Percentiles rank a stretch among this genome's conserved stretches.
These are phyloP conservation scores for Rhombomys opimus DNA, from an alignment of 2,113 vertebrate genomes.

Conservation along the genomic window DNA sequence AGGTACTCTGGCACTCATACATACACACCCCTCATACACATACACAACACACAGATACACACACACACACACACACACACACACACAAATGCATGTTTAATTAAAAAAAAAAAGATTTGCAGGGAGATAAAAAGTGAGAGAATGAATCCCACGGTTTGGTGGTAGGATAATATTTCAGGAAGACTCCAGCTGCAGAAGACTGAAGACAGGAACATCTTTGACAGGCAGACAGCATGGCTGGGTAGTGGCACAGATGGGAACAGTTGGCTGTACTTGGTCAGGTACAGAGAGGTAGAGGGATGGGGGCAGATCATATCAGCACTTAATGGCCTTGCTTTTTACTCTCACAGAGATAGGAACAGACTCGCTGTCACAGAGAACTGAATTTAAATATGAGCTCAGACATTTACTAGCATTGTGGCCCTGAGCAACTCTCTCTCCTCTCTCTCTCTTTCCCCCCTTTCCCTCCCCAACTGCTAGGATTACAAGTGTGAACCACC, in stretches of 20 bases:
- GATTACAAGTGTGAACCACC: not conserved
- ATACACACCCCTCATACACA: not conserved
- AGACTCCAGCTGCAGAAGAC: not conserved
- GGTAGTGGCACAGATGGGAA: not conserved
- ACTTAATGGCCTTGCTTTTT: slow-evolving; percentile 13
- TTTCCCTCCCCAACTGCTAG: not conserved
- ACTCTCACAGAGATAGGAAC: not conserved
- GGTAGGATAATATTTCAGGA: not conserved
- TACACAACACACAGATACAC: not conserved
- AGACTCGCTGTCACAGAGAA: not conserved
- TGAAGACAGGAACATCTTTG: not conserved
- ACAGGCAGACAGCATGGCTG: not conserved
- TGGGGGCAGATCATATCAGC: not conserved
- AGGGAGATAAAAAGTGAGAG: not conserved
- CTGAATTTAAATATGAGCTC: slow-evolving; percentile 7
- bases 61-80: not conserved
- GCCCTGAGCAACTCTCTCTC: not conserved
- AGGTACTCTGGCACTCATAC: no score
- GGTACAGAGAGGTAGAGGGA: not conserved
- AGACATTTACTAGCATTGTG: not conserved
- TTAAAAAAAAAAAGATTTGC: not conserved
- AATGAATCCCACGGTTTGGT: not conserved
- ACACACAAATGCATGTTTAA: not conserved
- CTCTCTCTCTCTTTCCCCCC: not conserved
- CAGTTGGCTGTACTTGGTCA: not conserved